Percentiles rank a stretch among this genome's conserved stretches.
Evolutionary conservation across 30 jellyfish, hydroid and myxozoan genomes (phyloP).

Genomic region (Pseudorhiza aurosa): DNA sequence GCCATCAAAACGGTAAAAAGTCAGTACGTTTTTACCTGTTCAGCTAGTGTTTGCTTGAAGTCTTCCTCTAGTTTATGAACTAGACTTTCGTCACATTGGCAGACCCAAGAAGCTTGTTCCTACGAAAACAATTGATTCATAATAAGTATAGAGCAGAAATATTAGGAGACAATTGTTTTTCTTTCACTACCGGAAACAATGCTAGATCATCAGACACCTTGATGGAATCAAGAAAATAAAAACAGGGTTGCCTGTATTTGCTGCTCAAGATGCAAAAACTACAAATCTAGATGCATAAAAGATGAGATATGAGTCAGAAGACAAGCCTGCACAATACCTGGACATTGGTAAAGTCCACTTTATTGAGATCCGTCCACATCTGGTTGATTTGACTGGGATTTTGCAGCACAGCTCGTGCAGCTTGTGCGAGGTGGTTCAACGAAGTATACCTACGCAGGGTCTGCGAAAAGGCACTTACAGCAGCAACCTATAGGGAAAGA

Average conservation of each 20-base stretch:
- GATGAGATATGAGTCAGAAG: no score
- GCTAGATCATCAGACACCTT: no score
- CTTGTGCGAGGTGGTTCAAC: conserved; percentile 97
- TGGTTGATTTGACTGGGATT: conserved; percentile 96
- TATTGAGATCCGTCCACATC: conserved; percentile 95
- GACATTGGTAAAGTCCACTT: conserved; percentile 94
- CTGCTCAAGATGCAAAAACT: no score
- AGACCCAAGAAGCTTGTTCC: conserved; percentile 99
- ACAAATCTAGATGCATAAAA: no score
- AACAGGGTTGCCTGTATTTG: no score
- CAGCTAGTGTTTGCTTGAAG: conserved; percentile 91
- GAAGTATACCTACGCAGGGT: conserved; percentile 98
- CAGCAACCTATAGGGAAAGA: no score
- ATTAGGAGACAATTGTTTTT: no score
- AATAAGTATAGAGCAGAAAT: no score
- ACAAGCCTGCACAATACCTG: no score
- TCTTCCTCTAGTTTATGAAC: conserved; percentile 91
- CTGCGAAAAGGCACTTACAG: conserved; percentile 97
- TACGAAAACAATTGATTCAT: neutral
- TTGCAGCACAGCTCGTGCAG: conserved; percentile 97
- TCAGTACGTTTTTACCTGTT: conserved; percentile 77
- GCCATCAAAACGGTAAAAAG: no score
- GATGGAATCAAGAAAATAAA: no score
- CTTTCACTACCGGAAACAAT: no score
- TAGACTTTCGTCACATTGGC: conserved; percentile 93